phyloP scores from a whole-genome alignment of 1,140 invertebrate genomes.

The Drosophila quadrilineata region DNA sequence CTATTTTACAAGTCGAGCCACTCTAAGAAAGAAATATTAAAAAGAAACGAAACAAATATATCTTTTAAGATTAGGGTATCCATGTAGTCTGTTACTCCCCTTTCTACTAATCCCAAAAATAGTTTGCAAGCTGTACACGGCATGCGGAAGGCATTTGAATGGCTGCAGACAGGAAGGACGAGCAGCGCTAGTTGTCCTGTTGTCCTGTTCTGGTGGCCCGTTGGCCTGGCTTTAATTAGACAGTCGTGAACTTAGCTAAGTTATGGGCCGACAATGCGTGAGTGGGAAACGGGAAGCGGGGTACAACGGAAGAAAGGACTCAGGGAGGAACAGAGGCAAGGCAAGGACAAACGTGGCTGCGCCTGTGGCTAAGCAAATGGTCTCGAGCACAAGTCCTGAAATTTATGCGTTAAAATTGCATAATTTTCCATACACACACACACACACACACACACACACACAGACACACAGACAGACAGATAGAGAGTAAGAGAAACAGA shows the following conservation, averaged over 20 bases:
- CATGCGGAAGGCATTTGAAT: conserved; percentile 29
- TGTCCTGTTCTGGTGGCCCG: too few relatives aligned
- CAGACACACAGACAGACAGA: not conserved
- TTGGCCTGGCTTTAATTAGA: conserved; percentile 71
- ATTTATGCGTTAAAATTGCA: conserved; percentile 78
- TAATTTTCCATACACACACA: conserved; percentile 47
- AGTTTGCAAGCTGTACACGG: not conserved
- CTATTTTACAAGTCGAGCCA: too few relatives aligned
- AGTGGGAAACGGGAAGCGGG: too few relatives aligned
- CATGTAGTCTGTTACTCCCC: too few relatives aligned
- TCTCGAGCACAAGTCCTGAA: conserved; percentile 55
- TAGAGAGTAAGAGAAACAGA: conserved; percentile 1
- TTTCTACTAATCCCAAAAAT: conserved; percentile 35
- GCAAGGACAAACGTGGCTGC: not conserved
- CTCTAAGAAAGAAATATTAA: too few relatives aligned
- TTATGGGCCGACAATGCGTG: conserved; percentile 30
- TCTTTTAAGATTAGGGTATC: too few relatives aligned
- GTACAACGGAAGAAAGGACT: too few relatives aligned
- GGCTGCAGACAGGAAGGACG: conserved; percentile 35
- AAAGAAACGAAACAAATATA: too few relatives aligned
- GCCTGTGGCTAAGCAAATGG: conserved; percentile 20
- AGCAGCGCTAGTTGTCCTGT: conserved; percentile 47
- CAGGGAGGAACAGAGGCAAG: too few relatives aligned
- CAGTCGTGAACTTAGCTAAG: conserved; percentile 54
- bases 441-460: not conserved